Percentiles rank a stretch among this genome's conserved stretches.
phyloP scores from a whole-genome alignment of 2,888 invertebrate genomes.

The Zygaena filipendulae region DNA sequence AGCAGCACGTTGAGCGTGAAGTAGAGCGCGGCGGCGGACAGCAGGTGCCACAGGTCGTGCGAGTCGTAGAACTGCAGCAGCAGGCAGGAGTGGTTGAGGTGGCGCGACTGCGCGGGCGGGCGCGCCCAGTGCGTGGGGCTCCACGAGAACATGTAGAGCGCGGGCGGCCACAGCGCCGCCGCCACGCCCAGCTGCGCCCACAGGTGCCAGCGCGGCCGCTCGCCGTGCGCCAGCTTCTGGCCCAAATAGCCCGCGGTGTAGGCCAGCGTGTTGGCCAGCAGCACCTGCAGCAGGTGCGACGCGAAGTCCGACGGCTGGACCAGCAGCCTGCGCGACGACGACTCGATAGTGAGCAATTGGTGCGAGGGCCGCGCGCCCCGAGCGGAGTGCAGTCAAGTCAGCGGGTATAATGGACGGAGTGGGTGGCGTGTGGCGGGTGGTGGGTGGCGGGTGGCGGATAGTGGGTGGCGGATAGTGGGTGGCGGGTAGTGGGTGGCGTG shows the following conservation, averaged over 20 bases:
- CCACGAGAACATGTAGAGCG: constrained; percentile 68
- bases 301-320: constrained; percentile 79
- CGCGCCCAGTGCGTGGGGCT: constrained; percentile 39
- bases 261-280: constrained; percentile 85
- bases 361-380: neutral
- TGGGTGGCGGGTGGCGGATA: too few species aligned
- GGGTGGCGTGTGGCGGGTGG: too few species aligned
- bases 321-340: constrained; percentile 45
- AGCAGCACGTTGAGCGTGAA: constrained; percentile 85
- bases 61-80: constrained; percentile 82
- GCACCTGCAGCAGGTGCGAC: constrained; percentile 79
- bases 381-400: neutral
- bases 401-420: too few species aligned
- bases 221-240: constrained; percentile 83
- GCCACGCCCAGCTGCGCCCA: constrained; percentile 74
- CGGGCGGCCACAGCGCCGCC: constrained; percentile 73
- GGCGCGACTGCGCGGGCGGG: constrained; percentile 79
- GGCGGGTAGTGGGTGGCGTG: too few species aligned
- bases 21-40: constrained; percentile 86
- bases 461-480: too few species aligned
- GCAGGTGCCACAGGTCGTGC: constrained; percentile 91
- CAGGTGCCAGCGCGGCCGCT: constrained; percentile 71
- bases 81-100: constrained; percentile 49
- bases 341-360: constrained; percentile 1
- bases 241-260: constrained; percentile 85